These are phyloP conservation scores for Bradynema listronoti DNA, from an alignment of 1,140 invertebrate species.

Conservation along the genomic window DNA sequence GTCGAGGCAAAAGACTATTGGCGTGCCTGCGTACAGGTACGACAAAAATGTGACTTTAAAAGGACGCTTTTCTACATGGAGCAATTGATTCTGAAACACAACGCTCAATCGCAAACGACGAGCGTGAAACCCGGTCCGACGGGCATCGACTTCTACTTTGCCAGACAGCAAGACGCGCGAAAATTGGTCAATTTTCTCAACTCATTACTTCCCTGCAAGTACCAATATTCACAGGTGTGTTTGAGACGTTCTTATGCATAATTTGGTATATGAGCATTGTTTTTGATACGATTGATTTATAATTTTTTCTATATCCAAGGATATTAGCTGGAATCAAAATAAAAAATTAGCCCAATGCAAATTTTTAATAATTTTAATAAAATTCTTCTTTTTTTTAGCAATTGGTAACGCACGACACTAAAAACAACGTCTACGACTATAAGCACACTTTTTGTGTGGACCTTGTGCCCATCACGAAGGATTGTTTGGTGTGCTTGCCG, in stretches of 20 bases:
- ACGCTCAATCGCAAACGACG: conserved; percentile 69
- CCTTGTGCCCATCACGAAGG: conserved; percentile 88
- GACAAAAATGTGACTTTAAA: conserved; percentile 74
- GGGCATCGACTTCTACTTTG: conserved; percentile 91
- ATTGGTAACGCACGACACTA: conserved; percentile 90
- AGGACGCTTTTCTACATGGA: conserved; percentile 98
- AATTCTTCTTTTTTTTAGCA: conserved; percentile 87
- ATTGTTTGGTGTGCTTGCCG: conserved; percentile 86
- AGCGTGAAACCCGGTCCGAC: conserved; percentile 88
- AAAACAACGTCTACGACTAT: conserved; percentile 84
- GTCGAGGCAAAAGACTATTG: conserved; percentile 95
- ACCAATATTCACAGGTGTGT: conserved; percentile 54
- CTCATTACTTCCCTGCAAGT: conserved; percentile 71
- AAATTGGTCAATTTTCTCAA: conserved; percentile 91
- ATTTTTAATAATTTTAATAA: too few relatives aligned
- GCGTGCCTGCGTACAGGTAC: conserved; percentile 73
- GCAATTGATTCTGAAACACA: conserved; percentile 90
- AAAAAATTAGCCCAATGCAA: too few relatives aligned
- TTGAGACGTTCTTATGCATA: conserved; percentile 1
- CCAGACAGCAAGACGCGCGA: conserved; percentile 77
- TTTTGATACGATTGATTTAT: too few relatives aligned
- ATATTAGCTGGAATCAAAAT: conserved; percentile 65
- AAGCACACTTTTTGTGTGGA: conserved; percentile 80
- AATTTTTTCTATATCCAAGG: neutral
- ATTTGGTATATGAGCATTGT: too few relatives aligned